phyloP scores from a whole-genome alignment of 2,797 vertebrate species.

The Psittacula derbiana region DNA sequence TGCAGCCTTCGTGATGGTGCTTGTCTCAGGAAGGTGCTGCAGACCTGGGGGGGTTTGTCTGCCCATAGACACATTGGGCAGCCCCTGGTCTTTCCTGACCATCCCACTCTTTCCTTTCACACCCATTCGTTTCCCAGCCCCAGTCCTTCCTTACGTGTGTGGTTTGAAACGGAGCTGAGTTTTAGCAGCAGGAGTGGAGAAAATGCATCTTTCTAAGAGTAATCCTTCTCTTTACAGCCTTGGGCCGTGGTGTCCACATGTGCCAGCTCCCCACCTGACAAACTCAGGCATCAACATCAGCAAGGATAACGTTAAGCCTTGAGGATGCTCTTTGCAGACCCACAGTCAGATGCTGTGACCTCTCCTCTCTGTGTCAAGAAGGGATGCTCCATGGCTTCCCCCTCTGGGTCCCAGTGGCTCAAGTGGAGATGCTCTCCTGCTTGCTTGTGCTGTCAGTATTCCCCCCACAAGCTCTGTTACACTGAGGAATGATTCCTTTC shows the following conservation, averaged over 20 bases:
- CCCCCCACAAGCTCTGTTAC: neutral
- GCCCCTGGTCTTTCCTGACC: neutral
- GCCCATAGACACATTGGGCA: neutral
- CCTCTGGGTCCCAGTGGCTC: neutral
- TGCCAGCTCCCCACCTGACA: neutral
- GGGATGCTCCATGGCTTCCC: neutral
- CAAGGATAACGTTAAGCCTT: neutral
- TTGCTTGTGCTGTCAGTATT: neutral
- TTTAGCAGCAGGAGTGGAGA: neutral
- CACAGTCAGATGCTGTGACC: neutral
- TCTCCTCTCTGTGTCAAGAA: neutral
- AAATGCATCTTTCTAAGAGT: neutral
- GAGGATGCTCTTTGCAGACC: neutral
- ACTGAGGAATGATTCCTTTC: neutral
- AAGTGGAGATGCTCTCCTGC: fast-evolving
- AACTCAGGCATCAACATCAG: neutral
- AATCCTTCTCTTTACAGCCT: neutral
- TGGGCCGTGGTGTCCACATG: neutral
- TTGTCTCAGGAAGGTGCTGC: neutral
- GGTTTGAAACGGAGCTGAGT: neutral
- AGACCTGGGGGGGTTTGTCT: neutral
- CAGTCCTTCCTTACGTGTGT: fast-evolving
- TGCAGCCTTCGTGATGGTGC: neutral
- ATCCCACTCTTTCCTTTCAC: neutral
- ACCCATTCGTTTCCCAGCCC: neutral